Evolutionary conservation across 2,888 invertebrate genomes (phyloP).

Genomic region (Thecophora atra): DNA sequence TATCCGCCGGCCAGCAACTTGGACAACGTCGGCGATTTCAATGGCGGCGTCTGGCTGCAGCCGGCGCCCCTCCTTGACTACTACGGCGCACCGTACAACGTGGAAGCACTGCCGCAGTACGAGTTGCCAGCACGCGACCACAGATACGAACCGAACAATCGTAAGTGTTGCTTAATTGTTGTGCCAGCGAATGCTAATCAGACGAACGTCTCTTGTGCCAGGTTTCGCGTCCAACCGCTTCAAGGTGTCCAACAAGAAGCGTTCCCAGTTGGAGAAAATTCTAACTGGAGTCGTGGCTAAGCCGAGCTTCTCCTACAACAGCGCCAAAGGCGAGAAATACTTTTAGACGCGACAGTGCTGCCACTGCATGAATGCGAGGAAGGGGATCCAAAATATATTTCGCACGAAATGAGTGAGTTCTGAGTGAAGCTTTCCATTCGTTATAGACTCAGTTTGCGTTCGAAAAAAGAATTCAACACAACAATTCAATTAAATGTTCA

Average conservation of each 20-base stretch:
- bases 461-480: neutral
- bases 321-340: constrained; percentile 55
- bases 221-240: constrained; percentile 61
- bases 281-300: constrained; percentile 56
- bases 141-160: constrained; percentile 53
- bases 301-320: constrained; percentile 53
- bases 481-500: constrained; percentile 36
- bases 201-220: constrained; percentile 32
- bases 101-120: constrained; percentile 60
- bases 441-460: neutral
- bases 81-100: constrained; percentile 60
- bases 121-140: constrained; percentile 58
- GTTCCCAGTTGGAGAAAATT: constrained; percentile 58
- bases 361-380: neutral
- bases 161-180: constrained; percentile 53
- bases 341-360: constrained; percentile 50
- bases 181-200: neutral
- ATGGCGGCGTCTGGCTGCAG: constrained; percentile 58
- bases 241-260: constrained; percentile 64
- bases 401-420: neutral
- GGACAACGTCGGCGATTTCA: constrained; percentile 51
- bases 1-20: constrained; percentile 36
- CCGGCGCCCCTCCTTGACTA: constrained; percentile 58
- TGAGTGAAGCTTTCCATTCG: neutral
- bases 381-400: neutral